A percentile compares a stretch with the other conserved stretches of the same genome.
Conservation (phyloP, 2,113 vertebrate genomes). For the Eubucco bourcierii region DNA sequence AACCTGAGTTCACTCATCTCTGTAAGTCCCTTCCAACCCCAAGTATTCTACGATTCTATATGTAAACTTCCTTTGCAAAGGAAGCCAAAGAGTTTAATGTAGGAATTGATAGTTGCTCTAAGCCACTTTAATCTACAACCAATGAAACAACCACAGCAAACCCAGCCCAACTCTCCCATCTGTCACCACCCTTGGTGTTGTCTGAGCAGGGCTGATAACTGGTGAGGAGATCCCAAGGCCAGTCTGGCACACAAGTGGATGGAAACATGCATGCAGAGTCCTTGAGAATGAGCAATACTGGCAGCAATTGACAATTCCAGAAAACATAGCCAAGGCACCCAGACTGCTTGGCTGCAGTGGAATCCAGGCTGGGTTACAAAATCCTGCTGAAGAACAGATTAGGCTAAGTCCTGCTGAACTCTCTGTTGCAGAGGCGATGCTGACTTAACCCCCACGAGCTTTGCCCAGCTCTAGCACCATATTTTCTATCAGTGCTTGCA, state of each 20-base stretch:
- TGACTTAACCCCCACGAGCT: not conserved
- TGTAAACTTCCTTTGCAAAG: not conserved
- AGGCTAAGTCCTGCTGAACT: not conserved
- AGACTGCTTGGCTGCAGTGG: not conserved
- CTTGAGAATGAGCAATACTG: not conserved
- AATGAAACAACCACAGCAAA: not conserved
- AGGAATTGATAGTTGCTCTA: not conserved
- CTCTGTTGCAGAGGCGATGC: not conserved
- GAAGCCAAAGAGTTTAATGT: not conserved
- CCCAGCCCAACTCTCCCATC: not conserved
- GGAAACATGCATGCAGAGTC: not conserved
- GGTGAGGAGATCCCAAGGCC: not conserved
- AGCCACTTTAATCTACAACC: not conserved
- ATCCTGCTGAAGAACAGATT: not conserved
- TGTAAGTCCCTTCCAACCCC: not conserved
- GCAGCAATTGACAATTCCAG: accelerated
- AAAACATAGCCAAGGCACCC: not conserved
- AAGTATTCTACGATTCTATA: not conserved
- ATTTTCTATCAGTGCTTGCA: not conserved
- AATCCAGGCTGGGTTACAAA: not conserved
- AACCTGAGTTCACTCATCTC: too few species aligned
- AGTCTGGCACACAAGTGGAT: accelerated
- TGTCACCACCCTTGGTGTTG: not conserved
- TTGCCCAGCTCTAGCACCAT: not conserved
- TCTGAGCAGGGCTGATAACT: not conserved